Evolutionary conservation across 2,888 invertebrate species (phyloP).

Genomic region (Lordiphosa andalusiaca): DNA sequence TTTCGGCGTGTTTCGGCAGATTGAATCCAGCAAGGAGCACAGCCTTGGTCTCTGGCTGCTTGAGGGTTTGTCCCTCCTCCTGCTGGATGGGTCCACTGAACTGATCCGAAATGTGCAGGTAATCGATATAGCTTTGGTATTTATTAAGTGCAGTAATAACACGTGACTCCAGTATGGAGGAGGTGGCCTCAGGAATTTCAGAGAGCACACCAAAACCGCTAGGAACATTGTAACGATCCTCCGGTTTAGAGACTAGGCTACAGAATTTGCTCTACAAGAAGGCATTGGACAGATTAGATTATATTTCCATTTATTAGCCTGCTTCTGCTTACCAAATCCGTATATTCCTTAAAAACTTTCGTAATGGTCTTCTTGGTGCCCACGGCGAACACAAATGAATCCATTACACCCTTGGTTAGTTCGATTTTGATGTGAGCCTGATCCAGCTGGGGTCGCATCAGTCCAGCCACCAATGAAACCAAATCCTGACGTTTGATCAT

Average conservation of each 20-base stretch:
- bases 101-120: conserved; percentile 98
- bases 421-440: conserved; percentile 92
- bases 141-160: conserved; percentile 88
- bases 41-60: conserved; percentile 89
- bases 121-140: conserved; percentile 93
- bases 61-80: conserved; percentile 89
- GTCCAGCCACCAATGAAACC: conserved; percentile 90
- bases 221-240: conserved; percentile 91
- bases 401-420: conserved; percentile 94
- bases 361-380: conserved; percentile 93
- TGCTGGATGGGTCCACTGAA: conserved; percentile 94
- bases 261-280: conserved; percentile 59
- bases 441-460: conserved; percentile 92
- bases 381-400: conserved; percentile 94
- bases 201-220: conserved; percentile 88
- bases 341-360: conserved; percentile 93
- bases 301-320: accelerated
- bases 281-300: neutral
- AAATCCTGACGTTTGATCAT: conserved; percentile 98
- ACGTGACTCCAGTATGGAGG: conserved; percentile 91
- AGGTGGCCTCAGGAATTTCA: conserved; percentile 94
- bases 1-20: conserved; percentile 85
- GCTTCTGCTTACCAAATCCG: conserved; percentile 87
- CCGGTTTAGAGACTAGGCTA: conserved; percentile 86
- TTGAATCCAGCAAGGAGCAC: conserved; percentile 92